These are phyloP conservation scores for Tinea semifulvella DNA, from an alignment of 2,888 invertebrate genomes.

Conservation along the genomic window DNA sequence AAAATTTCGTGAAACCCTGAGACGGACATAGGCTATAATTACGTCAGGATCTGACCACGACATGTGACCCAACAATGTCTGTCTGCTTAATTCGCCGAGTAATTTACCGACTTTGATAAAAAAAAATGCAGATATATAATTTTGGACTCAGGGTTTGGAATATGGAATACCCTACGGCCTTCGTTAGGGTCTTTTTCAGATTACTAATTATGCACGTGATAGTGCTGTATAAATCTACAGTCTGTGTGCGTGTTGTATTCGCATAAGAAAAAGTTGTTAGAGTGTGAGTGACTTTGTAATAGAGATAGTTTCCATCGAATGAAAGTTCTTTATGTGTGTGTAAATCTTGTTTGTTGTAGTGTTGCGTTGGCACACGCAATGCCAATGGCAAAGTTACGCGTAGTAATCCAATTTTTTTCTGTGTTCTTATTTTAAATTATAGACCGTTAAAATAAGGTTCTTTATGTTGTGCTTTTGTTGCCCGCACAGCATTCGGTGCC, in stretches of 20 bases:
- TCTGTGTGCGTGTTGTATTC: constrained; percentile 13
- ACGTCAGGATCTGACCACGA: too few relatives aligned
- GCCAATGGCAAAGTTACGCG: constrained; percentile 59
- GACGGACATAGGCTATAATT: too few relatives aligned
- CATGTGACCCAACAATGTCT: too few relatives aligned
- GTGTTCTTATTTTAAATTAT: constrained; percentile 3
- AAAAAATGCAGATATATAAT: too few relatives aligned
- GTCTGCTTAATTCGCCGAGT: too few relatives aligned
- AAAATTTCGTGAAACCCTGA: too few relatives aligned
- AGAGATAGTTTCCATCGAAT: constrained; percentile 3
- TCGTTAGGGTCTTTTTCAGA: too few relatives aligned
- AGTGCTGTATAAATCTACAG: constrained; percentile 6
- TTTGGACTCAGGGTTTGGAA: too few relatives aligned
- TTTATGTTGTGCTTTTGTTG: not conserved
- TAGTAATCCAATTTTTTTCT: constrained; percentile 30
- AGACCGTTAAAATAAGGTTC: constrained; percentile 1
- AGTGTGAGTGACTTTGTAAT: constrained; percentile 18
- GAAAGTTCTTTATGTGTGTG: constrained; percentile 2
- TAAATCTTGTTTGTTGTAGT: constrained; percentile 24
- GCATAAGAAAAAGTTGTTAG: constrained; percentile 15
- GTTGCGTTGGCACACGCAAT: constrained; percentile 63
- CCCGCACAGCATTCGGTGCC: constrained; percentile 1
- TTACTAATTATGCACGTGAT: too few relatives aligned
- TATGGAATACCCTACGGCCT: too few relatives aligned
- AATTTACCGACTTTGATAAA: too few relatives aligned